Base-by-base conservation (phyloP, 1,140 invertebrate genomes). In the Papilio helenus region DNA sequence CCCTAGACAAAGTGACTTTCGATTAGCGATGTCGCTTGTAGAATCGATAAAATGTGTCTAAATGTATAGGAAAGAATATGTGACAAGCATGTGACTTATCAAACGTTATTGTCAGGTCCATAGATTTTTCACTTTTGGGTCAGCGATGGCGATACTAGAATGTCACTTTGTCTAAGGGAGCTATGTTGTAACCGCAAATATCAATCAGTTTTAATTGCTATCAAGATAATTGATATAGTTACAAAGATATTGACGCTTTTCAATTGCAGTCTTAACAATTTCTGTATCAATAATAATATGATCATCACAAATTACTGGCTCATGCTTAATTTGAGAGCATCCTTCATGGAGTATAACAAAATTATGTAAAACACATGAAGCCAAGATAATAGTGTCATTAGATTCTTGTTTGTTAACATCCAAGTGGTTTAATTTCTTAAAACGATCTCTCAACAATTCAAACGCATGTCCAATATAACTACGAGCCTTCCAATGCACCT, bases 201-300 rank as follows among this genome's bases (percentile, higher is more conserved):
- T 34, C 2, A 34, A 34, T 34, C 2, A 34, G 2, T 34, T 34
- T 39, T 39, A 39, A 39, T 39, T 65, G 44, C 20, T 72, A 76
- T 92, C 86, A 61, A 93, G 90, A 84, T 88, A 93, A 85, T 91
- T 93, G n/a, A 94, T 91, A 80, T 93, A 94, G 80, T 93, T 92
- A 88, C 91, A 94, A 61, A 94, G 76, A 87, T 93, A 94, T 74
- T 93, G 90, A 26, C 93, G 84, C 68, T 94, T 94, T 76, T 94
- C 93, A 23, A 76, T 42, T 55, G 92, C 90, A 74, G 86, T 91
- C 78, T 86, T 89, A 8, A 94, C 92, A 84, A 93, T 85, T 81
- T 86, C 84, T 26, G 82, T 88, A 79, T 93, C 92, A 78, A 94
- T 88, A 23, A 84, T 86, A 34, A 94, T 83, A 77, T 86, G 86